These are phyloP conservation scores for Dendroctonus ponderosae DNA, from an alignment of 1,140 invertebrate species.

Conservation along the genomic window DNA sequence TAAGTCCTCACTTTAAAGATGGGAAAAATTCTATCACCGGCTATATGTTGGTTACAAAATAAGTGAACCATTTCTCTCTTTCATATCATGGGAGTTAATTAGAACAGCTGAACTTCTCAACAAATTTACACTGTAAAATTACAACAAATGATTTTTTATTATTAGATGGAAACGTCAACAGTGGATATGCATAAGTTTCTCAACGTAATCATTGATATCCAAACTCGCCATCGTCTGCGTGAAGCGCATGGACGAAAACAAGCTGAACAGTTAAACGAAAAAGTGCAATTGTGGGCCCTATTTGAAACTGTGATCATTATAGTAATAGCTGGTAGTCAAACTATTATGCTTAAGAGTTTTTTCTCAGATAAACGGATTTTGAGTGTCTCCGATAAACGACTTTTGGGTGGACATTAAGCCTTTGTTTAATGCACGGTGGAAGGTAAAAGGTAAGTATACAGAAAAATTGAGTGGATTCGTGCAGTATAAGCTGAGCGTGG, in stretches of 20 bases:
- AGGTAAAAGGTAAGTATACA: no score
- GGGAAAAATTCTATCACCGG: no score
- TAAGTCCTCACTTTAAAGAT: no score
- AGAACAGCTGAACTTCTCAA: no score
- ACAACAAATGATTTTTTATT: not conserved
- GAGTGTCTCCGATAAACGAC: conserved; percentile 70
- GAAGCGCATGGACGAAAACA: conserved; percentile 92
- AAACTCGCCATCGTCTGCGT: conserved; percentile 93
- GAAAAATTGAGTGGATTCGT: no score
- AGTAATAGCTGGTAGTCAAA: conserved; percentile 82
- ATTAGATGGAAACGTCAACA: conserved; percentile 87
- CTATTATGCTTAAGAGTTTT: conserved; percentile 90
- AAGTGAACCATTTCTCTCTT: no score
- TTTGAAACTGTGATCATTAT: conserved; percentile 85
- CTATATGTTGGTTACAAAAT: no score
- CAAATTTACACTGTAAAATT: no score
- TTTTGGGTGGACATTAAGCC: conserved; percentile 36
- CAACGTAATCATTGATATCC: conserved; percentile 85
- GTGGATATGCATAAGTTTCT: conserved; percentile 86
- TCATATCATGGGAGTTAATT: no score
- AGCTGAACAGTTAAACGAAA: conserved; percentile 93
- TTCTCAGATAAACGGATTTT: conserved; percentile 79
- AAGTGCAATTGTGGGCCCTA: conserved; percentile 90
- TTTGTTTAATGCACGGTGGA: not conserved
- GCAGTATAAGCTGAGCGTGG: no score